These are phyloP conservation scores for Drosophila merina DNA, from an alignment of 2,888 invertebrate species.

Conservation along the genomic window DNA sequence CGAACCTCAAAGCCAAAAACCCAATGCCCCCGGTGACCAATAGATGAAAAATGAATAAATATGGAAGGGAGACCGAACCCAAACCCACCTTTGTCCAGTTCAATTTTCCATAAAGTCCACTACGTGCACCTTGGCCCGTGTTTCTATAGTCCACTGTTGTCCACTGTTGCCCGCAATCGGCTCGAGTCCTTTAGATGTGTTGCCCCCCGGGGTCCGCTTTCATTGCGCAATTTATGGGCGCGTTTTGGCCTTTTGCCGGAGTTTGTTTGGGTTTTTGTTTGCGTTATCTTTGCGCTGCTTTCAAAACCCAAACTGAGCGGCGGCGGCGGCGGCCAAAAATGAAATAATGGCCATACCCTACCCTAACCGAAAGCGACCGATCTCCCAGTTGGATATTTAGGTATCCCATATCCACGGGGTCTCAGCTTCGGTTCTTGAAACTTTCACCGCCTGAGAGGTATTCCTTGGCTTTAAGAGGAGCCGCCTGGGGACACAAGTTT, in stretches of 20 bases:
- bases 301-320: constrained; percentile 22
- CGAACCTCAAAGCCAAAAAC: background rate
- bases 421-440: background rate
- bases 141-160: background rate
- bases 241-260: constrained; percentile 68
- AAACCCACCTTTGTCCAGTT: background rate
- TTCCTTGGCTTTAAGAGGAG: background rate
- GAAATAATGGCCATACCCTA: constrained; percentile 46
- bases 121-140: constrained; percentile 1
- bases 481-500: constrained; percentile 28
- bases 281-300: constrained; percentile 62
- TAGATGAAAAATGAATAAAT: constrained; percentile 24
- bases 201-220: constrained; percentile 48
- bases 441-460: background rate
- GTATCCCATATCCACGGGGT: background rate
- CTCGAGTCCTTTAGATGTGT: constrained; percentile 8
- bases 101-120: background rate
- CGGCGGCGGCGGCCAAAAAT: constrained; percentile 47
- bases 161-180: constrained; percentile 1
- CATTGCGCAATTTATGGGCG: constrained; percentile 65
- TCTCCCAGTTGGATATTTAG: constrained; percentile 25
- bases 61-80: background rate
- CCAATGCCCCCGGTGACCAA: background rate
- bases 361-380: background rate
- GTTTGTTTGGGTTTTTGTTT: constrained; percentile 38